A percentile compares a stretch with the other conserved stretches of the same genome.
Evolutionary conservation across 2,113 vertebrate species (phyloP).

Genomic region (Motacilla alba): DNA sequence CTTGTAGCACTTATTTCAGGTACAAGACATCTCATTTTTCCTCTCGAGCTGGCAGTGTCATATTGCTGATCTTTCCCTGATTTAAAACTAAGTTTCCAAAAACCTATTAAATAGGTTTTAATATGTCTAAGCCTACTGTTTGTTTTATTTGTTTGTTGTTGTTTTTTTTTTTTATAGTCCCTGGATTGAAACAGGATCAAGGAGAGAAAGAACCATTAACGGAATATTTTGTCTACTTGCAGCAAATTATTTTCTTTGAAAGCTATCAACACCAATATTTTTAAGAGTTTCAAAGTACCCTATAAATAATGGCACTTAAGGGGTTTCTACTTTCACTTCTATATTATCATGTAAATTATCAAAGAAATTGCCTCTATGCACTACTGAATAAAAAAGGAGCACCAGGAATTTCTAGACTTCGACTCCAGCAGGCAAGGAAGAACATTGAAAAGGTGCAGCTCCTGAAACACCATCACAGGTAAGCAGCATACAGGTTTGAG

Average conservation of each 20-base stretch:
- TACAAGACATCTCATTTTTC: slow-evolving; percentile 37
- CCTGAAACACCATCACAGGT: rapidly evolving
- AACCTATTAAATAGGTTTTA: slow-evolving; percentile 6
- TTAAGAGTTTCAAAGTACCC: background rate
- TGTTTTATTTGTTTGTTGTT: background rate
- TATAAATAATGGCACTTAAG: background rate
- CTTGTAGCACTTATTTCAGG: background rate
- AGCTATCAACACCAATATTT: background rate
- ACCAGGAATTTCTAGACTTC: background rate
- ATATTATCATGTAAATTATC: background rate
- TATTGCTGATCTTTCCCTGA: background rate
- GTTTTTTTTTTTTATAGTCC: background rate
- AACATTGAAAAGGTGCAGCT: background rate
- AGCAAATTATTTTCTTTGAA: background rate
- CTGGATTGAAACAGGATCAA: background rate
- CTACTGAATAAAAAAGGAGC: background rate
- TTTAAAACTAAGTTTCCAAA: slow-evolving; percentile 3
- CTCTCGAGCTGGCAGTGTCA: background rate
- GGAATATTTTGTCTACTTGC: background rate
- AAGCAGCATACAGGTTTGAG: background rate
- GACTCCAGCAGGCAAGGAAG: background rate
- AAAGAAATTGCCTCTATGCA: background rate
- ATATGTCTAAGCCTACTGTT: background rate
- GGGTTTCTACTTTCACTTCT: background rate
- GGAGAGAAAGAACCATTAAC: background rate